These are phyloP conservation scores for Aplysina aerophoba DNA, from an alignment of 37 sponge, comb jelly and placozoan species.

Conservation along the genomic window DNA sequence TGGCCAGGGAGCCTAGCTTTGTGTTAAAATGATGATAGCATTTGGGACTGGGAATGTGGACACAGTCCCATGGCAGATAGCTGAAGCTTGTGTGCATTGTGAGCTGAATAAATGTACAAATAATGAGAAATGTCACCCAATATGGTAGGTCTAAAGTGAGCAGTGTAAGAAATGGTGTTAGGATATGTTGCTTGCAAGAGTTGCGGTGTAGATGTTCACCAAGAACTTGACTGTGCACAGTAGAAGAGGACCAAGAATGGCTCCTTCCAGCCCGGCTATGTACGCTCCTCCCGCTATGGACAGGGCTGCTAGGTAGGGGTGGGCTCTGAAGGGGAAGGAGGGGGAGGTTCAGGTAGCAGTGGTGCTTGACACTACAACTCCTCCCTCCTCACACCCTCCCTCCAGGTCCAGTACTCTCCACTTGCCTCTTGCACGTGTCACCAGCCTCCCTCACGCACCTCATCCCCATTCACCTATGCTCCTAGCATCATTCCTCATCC, in stretches of 20 bases:
- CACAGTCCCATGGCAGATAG: neutral
- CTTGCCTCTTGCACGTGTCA: too few species aligned
- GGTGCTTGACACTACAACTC: too few species aligned
- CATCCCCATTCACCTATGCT: too few species aligned
- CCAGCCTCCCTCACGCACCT: too few species aligned
- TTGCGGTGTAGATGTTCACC: conserved; percentile 48
- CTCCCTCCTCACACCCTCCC: too few species aligned
- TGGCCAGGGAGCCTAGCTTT: too few species aligned
- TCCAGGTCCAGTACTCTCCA: too few species aligned
- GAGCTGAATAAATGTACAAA: neutral
- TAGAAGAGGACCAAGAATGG: conserved; percentile 94
- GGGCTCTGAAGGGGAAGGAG: conserved; percentile 66
- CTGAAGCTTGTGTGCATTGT: too few species aligned
- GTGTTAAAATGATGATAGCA: too few species aligned
- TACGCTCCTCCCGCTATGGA: conserved; percentile 95
- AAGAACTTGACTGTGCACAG: conserved; percentile 85
- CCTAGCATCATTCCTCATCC: too few species aligned
- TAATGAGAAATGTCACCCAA: neutral
- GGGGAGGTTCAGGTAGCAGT: neutral
- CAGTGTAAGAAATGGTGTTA: neutral
- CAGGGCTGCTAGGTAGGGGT: conserved; percentile 94
- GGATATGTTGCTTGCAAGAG: neutral
- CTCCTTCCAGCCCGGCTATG: conserved; percentile 95
- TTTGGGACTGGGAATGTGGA: neutral
- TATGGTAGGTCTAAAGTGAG: neutral